Base-by-base conservation (phyloP, 2,113 vertebrate genomes). In the Eretmochelys imbricata region DNA sequence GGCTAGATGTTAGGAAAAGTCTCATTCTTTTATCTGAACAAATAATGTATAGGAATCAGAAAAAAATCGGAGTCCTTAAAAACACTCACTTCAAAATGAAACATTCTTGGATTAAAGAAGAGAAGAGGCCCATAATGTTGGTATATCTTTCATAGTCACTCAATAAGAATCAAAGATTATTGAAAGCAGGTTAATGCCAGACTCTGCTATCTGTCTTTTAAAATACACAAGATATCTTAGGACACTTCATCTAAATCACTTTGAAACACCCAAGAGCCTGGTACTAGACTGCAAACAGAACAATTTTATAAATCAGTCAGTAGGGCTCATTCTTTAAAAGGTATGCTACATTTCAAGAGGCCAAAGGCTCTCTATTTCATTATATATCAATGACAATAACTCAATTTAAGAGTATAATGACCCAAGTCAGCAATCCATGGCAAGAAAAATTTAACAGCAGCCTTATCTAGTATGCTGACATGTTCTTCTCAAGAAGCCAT, bases 401-500 rank as follows among this genome's bases (percentile, higher is more conserved):
- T 98, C 97, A 97, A 59, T 98, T 98, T 98, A 98, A 98, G 96
- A 93, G 80, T 95, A 96, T 97, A 98, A 98, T 97, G 97, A 97
- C 94, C 94, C 95, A 97, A 96, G 93, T 96, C 97, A 98, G 97
- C 92, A 96, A 91, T 97, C 95, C 96, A 93, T 50, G 91, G 92
- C 91, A 97, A 97, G 93, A 97, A 97, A 98, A 98, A 95, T 97
- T 96, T 98, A 98, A 98, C 97, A 97, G 97, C 88, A 97, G 85
- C 93, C 89, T 97, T 98, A 97, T 97, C 96, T 97, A 95, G 95
- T 97, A 97, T 98, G 94, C 98, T 97, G 97, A 98, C 53, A 57
- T 93, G 90, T 87, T 96, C 94, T 97, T 98, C 96, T 96, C 89
- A 88, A 96, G 96, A 97, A 98, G 75, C 76, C 88, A 95, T 98